phyloP scores from a whole-genome alignment of 2,113 vertebrate genomes.

The human region DNA sequence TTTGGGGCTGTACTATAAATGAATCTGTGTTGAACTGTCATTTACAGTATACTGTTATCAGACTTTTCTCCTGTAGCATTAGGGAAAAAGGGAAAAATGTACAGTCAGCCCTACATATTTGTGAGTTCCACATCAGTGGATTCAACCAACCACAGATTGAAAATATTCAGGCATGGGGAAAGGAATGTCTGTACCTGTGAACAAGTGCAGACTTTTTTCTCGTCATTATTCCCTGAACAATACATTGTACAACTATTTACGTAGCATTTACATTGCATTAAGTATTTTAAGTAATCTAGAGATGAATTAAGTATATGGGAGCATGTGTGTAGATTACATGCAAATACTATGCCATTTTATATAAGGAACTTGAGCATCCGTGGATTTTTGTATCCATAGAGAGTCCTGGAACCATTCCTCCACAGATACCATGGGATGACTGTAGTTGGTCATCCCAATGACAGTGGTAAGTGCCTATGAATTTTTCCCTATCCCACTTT shows the following conservation, averaged over 20 bases:
- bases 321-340: background rate
- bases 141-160: background rate
- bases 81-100: background rate
- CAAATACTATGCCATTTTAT: background rate
- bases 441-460: background rate
- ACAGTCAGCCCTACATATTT: background rate
- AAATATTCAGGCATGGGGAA: background rate
- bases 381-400: background rate
- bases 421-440: background rate
- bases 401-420: background rate
- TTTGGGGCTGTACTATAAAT: background rate
- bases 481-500: background rate
- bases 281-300: background rate
- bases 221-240: background rate
- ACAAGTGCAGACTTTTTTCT: background rate
- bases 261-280: background rate
- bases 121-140: background rate
- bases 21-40: background rate
- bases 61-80: background rate
- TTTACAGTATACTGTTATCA: slow-evolving; percentile 37
- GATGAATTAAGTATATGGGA: background rate
- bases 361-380: background rate
- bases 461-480: background rate
- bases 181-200: background rate
- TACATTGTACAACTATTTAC: background rate